Base-by-base conservation (phyloP, 1,140 invertebrate genomes). In the Magallana gigas region DNA sequence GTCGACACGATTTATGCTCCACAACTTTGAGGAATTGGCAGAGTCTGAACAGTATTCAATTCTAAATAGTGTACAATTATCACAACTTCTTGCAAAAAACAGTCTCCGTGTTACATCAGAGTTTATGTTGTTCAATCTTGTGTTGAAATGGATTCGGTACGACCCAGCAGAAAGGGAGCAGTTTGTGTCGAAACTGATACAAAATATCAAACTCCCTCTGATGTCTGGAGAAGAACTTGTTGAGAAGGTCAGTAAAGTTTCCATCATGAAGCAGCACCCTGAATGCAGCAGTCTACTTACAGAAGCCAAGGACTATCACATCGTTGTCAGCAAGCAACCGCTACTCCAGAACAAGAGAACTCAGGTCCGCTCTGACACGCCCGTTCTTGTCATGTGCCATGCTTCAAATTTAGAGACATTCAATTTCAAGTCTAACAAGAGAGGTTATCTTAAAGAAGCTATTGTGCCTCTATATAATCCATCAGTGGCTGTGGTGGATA, bases 251-350 rank as follows among this genome's bases (percentile, higher is more conserved):
- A 94, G 92, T 83, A 83, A 90, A 58, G 92, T 93, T 9, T 88
- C 91, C 0, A 84, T 94, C 11, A 94, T 94, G 94, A 88, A 90
- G 60, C 87, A 89, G 9, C 93, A 93, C 62, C 84, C 85, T 7
- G 92, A 93, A 85, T 94, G 94, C 90, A 88, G 82, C 59, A 90
- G 92, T 8, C 87, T 94, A 62, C 87, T 94, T 9, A 94, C 92
- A 8, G 93, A 94, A 87, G 94, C 94, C 71, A 94, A 94, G 76
- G 94, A 94, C 87, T 94, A 94, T 85, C 94, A 94, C 85, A 94
- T 94, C 83, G 93, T 94, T 64, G 91, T 93, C 18, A 91, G 93
- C 71, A 94, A 94, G 85, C 93, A 94, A 87, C 93, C 94, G 0
- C 62, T 94, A 88, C 87, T 94, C 11, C 94, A 94, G 87, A 91